These are phyloP conservation scores for Sisyra nigra DNA, from an alignment of 2,888 invertebrate genomes.

Conservation along the genomic window DNA sequence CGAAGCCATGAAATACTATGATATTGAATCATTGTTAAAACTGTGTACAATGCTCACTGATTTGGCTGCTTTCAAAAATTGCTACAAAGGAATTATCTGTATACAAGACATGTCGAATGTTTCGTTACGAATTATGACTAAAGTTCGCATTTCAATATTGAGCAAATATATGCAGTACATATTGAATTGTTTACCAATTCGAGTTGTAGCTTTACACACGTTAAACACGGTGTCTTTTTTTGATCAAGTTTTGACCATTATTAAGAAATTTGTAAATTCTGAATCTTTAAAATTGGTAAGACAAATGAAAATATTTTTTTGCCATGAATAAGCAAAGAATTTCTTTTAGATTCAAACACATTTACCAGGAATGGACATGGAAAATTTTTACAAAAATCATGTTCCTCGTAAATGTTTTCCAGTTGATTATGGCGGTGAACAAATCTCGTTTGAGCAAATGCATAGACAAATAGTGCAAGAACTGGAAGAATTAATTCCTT, in stretches of 20 bases:
- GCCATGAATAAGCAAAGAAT: not conserved
- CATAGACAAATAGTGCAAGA: slow-evolving; percentile 17
- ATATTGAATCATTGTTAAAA: slow-evolving; percentile 40
- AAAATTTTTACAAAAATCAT: slow-evolving; percentile 35
- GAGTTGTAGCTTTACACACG: slow-evolving; percentile 47
- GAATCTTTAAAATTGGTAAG: slow-evolving; percentile 27
- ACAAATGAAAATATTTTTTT: not conserved
- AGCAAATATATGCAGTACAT: slow-evolving; percentile 48
- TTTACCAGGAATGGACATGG: slow-evolving; percentile 34
- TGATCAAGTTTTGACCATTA: slow-evolving; percentile 28
- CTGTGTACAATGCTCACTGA: slow-evolving; percentile 22
- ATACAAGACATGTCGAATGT: slow-evolving; percentile 53
- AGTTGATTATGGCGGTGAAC: slow-evolving; percentile 41
- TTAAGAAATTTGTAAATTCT: slow-evolving; percentile 30
- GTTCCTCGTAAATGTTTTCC: slow-evolving; percentile 40
- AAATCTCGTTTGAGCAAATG: slow-evolving; percentile 22
- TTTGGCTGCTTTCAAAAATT: slow-evolving; percentile 35
- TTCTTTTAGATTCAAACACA: slow-evolving; percentile 39
- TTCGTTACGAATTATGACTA: slow-evolving; percentile 25
- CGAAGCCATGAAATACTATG: slow-evolving; percentile 38
- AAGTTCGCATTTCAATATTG: slow-evolving; percentile 22
- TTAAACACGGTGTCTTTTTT: slow-evolving; percentile 37
- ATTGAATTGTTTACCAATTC: slow-evolving; percentile 47
- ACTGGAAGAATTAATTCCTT: slow-evolving; percentile 18
- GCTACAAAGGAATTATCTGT: slow-evolving; percentile 46